These are phyloP conservation scores for Andrena dorsata DNA, from an alignment of 2,888 invertebrate genomes.

Conservation along the genomic window DNA sequence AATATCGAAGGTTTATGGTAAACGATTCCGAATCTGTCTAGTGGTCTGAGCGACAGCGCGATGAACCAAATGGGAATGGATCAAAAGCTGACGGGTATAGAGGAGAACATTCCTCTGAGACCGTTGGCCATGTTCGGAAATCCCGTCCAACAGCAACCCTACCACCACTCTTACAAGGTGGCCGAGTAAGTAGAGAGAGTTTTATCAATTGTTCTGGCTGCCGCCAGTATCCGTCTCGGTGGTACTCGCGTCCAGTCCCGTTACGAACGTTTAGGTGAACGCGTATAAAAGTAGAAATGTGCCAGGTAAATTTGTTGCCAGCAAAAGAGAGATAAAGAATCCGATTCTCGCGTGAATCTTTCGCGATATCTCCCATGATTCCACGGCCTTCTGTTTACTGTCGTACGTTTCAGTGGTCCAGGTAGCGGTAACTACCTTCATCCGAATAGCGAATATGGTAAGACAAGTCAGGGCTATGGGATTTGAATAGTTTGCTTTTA, in stretches of 20 bases:
- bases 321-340: slow-evolving; percentile 1
- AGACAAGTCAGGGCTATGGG: slow-evolving; percentile 80
- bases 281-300: background rate
- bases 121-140: slow-evolving; percentile 88
- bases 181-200: slow-evolving; percentile 88
- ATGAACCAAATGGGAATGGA: slow-evolving; percentile 81
- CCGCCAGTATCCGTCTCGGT: background rate
- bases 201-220: background rate
- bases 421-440: slow-evolving; percentile 85
- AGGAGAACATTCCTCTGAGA: slow-evolving; percentile 92
- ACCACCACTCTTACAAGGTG: slow-evolving; percentile 89
- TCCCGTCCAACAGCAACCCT: slow-evolving; percentile 77
- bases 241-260: slow-evolving; percentile 1
- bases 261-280: too few species aligned
- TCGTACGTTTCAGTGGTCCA: slow-evolving; percentile 85
- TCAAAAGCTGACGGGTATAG: slow-evolving; percentile 83
- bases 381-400: slow-evolving; percentile 81
- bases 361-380: slow-evolving; percentile 44
- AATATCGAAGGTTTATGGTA: background rate
- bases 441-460: slow-evolving; percentile 85
- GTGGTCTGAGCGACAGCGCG: slow-evolving; percentile 81
- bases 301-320: background rate
- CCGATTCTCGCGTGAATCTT: slow-evolving; percentile 29
- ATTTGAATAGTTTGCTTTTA: slow-evolving; percentile 68
- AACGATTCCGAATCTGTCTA: slow-evolving; percentile 47